Evolutionary conservation across 2,888 invertebrate species (phyloP), one percentile per base, ranked within the genome.

Genomic region (Eristalis pertinax): DNA sequence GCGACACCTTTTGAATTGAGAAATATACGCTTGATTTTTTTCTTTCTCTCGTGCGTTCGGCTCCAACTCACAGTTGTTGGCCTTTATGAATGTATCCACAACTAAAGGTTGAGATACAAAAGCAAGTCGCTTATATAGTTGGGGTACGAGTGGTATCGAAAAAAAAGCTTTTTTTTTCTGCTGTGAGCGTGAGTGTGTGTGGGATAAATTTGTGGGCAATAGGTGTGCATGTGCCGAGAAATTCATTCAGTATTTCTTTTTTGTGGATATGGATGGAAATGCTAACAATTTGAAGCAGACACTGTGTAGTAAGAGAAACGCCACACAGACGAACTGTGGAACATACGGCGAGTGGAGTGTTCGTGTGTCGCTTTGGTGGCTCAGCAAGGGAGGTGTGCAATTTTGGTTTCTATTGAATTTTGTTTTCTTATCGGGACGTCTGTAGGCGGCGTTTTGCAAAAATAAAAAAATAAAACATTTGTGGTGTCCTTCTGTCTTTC

Each of bases 31-130:
- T 32, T 32, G 32, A 32, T 38, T 68, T 75, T 56, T 63, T 77
- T 72, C 35, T 62, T 78, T 75, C 41, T 22, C 32, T 50, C 72
- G 11, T 73, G 43, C 63, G 58, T 60, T 80, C 24, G 43, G 29
- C 29, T 58, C 73, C 78, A 76, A 65, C 62, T 80, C 88, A 82
- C 81, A 88, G 89, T 86, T 79, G 43, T 74, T 87, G 89, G 89
- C 88, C 89, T 90, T 89, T 89, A 75, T 82, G 79, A 89, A 89
- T 89, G 91, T 92, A 92, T 92, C 92, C 91, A 92, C 91, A 90
- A 92, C 92, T 92, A 91, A 92, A 92, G 91, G 91, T 90, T 90
- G 92, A 91, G 91, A 92, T 91, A 90, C 90, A 90, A 91, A 91
- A 90, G 91, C 89, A 89, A 90, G 90, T 90, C 90, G 91, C 90